A percentile compares a stretch with the other conserved stretches of the same genome.
phyloP scores from a whole-genome alignment of 2,113 vertebrate genomes.

The Dascyllus trimaculatus region DNA sequence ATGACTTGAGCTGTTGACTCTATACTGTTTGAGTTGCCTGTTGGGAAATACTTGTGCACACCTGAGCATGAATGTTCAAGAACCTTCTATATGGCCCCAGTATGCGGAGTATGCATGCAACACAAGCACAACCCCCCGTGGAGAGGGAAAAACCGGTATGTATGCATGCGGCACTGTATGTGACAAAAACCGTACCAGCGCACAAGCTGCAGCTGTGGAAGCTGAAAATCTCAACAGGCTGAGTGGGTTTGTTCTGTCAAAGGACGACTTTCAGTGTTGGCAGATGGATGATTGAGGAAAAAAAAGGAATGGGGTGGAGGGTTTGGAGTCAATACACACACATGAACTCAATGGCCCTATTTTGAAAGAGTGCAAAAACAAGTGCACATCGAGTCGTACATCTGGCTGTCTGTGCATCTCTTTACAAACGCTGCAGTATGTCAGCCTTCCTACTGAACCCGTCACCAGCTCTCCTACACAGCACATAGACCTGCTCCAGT shows the following conservation, averaged over 20 bases:
- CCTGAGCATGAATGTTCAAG: constrained; percentile 11
- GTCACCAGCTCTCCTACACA: not conserved
- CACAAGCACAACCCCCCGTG: not conserved
- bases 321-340: constrained; percentile 48
- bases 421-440: constrained; percentile 5
- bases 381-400: constrained; percentile 40
- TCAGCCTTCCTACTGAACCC: not conserved
- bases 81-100: constrained; percentile 5
- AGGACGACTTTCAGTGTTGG: constrained; percentile 63
- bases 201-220: constrained; percentile 48
- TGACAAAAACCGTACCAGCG: constrained; percentile 22
- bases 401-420: constrained; percentile 8
- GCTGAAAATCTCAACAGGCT: constrained; percentile 53
- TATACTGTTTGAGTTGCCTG: constrained; percentile 42
- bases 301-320: constrained; percentile 55
- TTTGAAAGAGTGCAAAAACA: constrained; percentile 68
- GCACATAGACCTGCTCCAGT: constrained; percentile 26
- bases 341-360: constrained; percentile 71
- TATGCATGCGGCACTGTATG: constrained; percentile 26
- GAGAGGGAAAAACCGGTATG: constrained; percentile 16
- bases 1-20: constrained; percentile 49
- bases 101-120: constrained; percentile 30
- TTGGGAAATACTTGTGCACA: constrained; percentile 62
- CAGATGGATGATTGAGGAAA: constrained; percentile 61
- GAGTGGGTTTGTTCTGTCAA: constrained; percentile 70